A percentile compares a stretch with the other conserved stretches of the same genome.
Conservation (phyloP, 2,797 vertebrate genomes). For the Manis pentadactyla region DNA sequence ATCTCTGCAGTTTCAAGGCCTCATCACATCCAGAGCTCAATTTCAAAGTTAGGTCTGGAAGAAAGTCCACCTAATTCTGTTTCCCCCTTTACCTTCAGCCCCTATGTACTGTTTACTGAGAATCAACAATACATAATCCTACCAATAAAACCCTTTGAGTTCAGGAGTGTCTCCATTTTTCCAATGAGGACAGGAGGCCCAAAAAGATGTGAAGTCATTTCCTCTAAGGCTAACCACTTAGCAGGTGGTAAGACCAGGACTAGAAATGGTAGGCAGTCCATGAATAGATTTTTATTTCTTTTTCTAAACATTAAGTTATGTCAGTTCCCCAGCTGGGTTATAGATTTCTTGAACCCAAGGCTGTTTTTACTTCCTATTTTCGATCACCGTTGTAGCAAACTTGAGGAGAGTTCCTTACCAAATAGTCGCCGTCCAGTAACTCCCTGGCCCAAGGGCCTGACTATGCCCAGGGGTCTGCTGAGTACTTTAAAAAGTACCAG, state of each 20-base stretch:
- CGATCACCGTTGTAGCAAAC: background rate
- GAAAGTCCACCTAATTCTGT: background rate
- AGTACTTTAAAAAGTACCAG: background rate
- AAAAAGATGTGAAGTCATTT: background rate
- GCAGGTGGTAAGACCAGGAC: no score
- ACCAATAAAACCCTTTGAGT: background rate
- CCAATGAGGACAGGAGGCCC: background rate
- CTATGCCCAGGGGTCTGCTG: background rate
- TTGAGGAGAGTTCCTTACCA: background rate
- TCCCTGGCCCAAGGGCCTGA: background rate
- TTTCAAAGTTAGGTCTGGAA: background rate
- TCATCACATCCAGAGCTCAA: background rate
- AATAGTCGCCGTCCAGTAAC: background rate
- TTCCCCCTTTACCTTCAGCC: background rate
- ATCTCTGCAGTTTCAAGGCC: background rate
- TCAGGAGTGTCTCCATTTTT: background rate
- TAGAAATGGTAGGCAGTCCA: background rate
- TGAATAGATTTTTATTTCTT: background rate
- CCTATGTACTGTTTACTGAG: background rate
- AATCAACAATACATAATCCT: fast-evolving
- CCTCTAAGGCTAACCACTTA: background rate
- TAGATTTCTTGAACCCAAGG: background rate
- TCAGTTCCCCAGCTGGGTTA: background rate
- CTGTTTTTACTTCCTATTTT: background rate
- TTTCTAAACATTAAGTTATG: background rate